Conservation (phyloP, 53 echinoderm and acorn worm genomes). For the Antedon mediterranea region DNA sequence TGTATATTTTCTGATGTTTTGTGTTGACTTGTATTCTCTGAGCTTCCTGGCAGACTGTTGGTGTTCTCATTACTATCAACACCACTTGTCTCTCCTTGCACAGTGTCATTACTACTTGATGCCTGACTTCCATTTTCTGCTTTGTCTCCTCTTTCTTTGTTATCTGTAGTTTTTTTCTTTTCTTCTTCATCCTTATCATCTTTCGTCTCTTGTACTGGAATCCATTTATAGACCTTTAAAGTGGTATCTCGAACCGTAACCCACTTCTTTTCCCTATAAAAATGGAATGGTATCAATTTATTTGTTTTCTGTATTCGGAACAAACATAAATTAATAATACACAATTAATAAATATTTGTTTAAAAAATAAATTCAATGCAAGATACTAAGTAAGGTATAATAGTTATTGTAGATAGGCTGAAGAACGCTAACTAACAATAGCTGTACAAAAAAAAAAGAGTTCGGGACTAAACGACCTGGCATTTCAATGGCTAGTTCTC, state of each 20-base stretch:
- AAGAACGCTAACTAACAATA: no score
- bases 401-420: no score
- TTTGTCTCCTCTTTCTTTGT: slow-evolving; percentile 6
- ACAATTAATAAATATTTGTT: no score
- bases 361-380: no score
- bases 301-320: no score
- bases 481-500: no score
- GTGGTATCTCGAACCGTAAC: slow-evolving; percentile 84
- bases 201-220: slow-evolving; percentile 59
- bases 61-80: no score
- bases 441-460: no score
- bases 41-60: neutral
- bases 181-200: slow-evolving; percentile 16
- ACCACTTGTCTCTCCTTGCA: neutral
- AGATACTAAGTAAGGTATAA: no score
- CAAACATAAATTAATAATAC: no score
- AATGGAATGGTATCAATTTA: neutral
- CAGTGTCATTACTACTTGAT: neutral
- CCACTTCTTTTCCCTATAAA: slow-evolving; percentile 96
- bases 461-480: no score
- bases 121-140: neutral
- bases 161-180: neutral
- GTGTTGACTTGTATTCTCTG: neutral
- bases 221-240: slow-evolving; percentile 87
- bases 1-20: neutral